Conservation (phyloP, 2,888 invertebrate genomes). For the Morpho deidamia region DNA sequence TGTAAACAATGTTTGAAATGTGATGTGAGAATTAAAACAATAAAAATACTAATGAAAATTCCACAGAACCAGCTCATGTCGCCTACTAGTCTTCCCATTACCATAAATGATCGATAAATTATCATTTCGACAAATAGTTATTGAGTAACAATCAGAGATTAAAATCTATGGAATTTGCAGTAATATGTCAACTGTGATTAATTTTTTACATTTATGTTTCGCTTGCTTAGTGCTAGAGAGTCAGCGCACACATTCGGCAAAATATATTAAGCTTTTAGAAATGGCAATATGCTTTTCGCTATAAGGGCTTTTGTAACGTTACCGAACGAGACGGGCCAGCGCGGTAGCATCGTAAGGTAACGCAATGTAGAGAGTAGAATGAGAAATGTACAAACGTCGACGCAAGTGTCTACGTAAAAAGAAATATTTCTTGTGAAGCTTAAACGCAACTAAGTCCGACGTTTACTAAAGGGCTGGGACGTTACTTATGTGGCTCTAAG, state of each 20-base stretch:
- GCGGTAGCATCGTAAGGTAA: too few species aligned
- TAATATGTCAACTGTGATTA: conserved; percentile 53
- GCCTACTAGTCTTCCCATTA: conserved; percentile 58
- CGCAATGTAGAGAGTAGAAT: too few species aligned
- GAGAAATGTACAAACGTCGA: too few species aligned
- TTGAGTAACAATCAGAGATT: conserved; percentile 38
- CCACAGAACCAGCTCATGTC: conserved; percentile 60
- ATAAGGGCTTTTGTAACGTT: too few species aligned
- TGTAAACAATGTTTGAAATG: conserved; percentile 13
- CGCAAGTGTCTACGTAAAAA: too few species aligned
- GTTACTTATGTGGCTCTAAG: too few species aligned
- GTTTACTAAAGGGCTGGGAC: too few species aligned
- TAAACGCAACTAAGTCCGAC: too few species aligned
- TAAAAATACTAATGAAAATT: conserved; percentile 65
- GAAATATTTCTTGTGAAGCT: too few species aligned
- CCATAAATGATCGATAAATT: conserved; percentile 65
- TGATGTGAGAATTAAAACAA: conserved; percentile 47
- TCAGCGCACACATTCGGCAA: conserved; percentile 2
- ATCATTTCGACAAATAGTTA: conserved; percentile 70
- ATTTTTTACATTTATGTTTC: conserved; percentile 45
- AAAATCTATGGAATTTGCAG: conserved; percentile 27
- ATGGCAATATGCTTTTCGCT: too few species aligned
- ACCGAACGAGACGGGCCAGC: too few species aligned
- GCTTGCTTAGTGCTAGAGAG: conserved; percentile 3
- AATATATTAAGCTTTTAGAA: too few species aligned